Conservation (phyloP, 2,797 vertebrate genomes). For the Pantherophis alleghaniensis region DNA sequence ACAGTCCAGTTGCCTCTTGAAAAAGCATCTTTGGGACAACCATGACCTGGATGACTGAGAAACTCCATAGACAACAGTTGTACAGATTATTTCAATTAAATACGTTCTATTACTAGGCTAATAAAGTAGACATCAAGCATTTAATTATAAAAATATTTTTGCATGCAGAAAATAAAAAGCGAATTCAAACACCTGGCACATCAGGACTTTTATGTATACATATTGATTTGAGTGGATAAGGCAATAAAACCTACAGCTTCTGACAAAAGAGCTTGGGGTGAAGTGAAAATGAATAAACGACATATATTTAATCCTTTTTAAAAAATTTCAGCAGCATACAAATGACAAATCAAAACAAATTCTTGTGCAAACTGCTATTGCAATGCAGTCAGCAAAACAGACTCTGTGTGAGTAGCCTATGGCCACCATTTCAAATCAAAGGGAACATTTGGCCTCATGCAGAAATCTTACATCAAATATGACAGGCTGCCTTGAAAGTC, state of each 20-base stretch:
- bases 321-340: background rate
- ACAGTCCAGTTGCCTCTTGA: no score
- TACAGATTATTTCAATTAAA: background rate
- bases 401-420: background rate
- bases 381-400: background rate
- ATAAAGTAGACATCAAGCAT: background rate
- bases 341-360: background rate
- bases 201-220: background rate
- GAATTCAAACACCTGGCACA: background rate
- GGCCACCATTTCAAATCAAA: background rate
- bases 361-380: background rate
- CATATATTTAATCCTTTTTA: background rate
- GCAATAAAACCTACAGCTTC: background rate
- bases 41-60: no score
- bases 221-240: background rate
- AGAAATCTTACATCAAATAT: background rate
- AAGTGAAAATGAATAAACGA: background rate
- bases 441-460: background rate
- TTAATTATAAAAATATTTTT: background rate
- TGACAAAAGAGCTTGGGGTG: background rate
- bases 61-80: background rate
- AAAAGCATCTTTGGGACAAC: no score
- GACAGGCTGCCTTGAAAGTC: background rate
- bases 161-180: background rate
- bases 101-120: background rate